phyloP scores from a whole-genome alignment of 2,113 vertebrate genomes.

The Tor tambroides region DNA sequence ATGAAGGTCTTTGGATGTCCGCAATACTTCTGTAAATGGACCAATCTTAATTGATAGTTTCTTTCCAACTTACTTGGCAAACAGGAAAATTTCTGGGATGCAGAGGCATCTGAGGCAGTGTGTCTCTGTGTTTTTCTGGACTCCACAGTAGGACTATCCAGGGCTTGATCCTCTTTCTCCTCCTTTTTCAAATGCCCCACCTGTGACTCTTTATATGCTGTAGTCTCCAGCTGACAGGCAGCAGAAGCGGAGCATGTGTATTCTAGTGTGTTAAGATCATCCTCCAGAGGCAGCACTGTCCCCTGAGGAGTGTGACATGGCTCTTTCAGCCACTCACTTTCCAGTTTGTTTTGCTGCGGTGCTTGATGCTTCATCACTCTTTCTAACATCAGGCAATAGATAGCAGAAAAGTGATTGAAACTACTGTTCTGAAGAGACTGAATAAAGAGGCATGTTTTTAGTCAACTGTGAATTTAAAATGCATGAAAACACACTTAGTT shows the following conservation, averaged over 20 bases:
- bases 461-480: not conserved
- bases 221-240: not conserved
- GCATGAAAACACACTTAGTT: not conserved
- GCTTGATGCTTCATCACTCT: constrained; percentile 5
- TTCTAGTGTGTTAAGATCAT: not conserved
- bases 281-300: not conserved
- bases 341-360: constrained; percentile 30
- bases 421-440: constrained; percentile 87
- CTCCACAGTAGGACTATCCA: not conserved
- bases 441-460: constrained; percentile 45
- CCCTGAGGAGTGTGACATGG: not conserved
- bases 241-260: constrained; percentile 14
- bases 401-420: constrained; percentile 78
- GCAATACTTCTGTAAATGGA: not conserved
- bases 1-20: not conserved
- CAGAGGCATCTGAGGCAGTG: not conserved
- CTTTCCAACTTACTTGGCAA: constrained; percentile 36
- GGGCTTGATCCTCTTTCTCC: not conserved
- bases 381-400: constrained; percentile 58
- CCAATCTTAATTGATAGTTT: not conserved
- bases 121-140: constrained; percentile 9
- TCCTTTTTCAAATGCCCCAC: not conserved
- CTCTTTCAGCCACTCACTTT: constrained; percentile 27
- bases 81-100: not conserved
- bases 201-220: not conserved